These are phyloP conservation scores for Octonoba sinensis DNA, from an alignment of 2,888 invertebrate species.

Conservation along the genomic window DNA sequence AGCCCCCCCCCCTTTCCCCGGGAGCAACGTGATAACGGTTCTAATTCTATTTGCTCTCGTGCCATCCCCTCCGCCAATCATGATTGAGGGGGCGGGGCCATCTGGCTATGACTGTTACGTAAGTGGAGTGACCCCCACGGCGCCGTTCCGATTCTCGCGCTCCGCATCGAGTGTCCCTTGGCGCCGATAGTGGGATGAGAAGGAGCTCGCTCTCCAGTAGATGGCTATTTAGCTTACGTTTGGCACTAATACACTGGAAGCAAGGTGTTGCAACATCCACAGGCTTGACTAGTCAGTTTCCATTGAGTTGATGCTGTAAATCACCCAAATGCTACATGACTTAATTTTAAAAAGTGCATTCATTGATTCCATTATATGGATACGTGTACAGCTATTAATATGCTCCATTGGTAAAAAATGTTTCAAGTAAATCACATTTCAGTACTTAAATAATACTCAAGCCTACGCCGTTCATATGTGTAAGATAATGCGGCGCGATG, in stretches of 20 bases:
- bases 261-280: background rate
- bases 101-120: constrained; percentile 49
- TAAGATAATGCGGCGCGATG: no score
- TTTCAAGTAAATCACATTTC: no score
- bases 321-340: no score
- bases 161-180: constrained; percentile 39
- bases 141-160: constrained; percentile 31
- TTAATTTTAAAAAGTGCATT: no score
- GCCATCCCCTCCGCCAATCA: constrained; percentile 63
- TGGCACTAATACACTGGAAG: background rate
- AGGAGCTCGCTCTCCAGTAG: constrained; percentile 33
- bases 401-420: no score
- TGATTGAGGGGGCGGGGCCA: constrained; percentile 41
- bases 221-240: constrained; percentile 50
- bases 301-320: no score
- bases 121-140: constrained; percentile 55
- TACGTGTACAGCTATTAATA: no score
- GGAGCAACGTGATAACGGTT: constrained; percentile 61
- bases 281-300: no score
- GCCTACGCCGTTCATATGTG: no score
- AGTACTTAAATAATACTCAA: no score
- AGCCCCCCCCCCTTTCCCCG: background rate
- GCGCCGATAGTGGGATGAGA: constrained; percentile 40
- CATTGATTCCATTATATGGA: no score
- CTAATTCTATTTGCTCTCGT: constrained; percentile 64